These are phyloP conservation scores for Neodiprion pinetum DNA, from an alignment of 1,140 invertebrate species.

Conservation along the genomic window DNA sequence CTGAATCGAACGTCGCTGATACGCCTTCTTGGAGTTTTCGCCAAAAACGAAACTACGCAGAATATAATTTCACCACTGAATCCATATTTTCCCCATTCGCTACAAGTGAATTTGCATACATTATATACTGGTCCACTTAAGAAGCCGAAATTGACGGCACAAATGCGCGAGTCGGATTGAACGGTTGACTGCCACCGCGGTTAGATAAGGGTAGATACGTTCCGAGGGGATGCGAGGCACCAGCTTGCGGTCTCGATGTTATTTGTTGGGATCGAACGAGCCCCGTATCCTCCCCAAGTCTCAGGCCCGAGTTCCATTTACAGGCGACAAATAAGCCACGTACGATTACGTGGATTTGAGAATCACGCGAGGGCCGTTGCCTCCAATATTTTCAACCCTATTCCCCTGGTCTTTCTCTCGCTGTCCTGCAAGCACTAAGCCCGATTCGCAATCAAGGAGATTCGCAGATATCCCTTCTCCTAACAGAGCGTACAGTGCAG, in stretches of 20 bases:
- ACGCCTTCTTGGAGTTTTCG: too few relatives aligned
- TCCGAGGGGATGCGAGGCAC: slow-evolving; percentile 7
- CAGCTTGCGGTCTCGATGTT: slow-evolving; percentile 17
- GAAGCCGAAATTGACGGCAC: slow-evolving; percentile 29
- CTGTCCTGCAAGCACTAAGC: too few relatives aligned
- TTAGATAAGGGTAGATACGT: neutral
- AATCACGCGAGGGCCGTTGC: too few relatives aligned
- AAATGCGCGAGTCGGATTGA: slow-evolving; percentile 25
- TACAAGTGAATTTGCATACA: slow-evolving; percentile 5
- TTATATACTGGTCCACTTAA: slow-evolving; percentile 15
- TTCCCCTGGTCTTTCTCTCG: too few relatives aligned
- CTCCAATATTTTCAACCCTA: too few relatives aligned
- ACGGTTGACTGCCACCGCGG: slow-evolving; percentile 17
- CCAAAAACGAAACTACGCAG: too few relatives aligned
- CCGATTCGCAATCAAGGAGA: too few relatives aligned
- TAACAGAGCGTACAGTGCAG: too few relatives aligned
- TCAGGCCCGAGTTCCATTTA: neutral
- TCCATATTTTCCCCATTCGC: slow-evolving; percentile 9
- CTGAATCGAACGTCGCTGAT: too few relatives aligned
- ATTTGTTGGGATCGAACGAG: slow-evolving; percentile 22
- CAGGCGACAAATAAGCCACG: neutral
- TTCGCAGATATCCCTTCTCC: too few relatives aligned
- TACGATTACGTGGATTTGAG: too few relatives aligned
- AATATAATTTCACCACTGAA: too few relatives aligned
- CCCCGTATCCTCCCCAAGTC: neutral